These are phyloP conservation scores for Ammodytes marinus DNA, from an alignment of 2,113 vertebrate genomes.

Conservation along the genomic window DNA sequence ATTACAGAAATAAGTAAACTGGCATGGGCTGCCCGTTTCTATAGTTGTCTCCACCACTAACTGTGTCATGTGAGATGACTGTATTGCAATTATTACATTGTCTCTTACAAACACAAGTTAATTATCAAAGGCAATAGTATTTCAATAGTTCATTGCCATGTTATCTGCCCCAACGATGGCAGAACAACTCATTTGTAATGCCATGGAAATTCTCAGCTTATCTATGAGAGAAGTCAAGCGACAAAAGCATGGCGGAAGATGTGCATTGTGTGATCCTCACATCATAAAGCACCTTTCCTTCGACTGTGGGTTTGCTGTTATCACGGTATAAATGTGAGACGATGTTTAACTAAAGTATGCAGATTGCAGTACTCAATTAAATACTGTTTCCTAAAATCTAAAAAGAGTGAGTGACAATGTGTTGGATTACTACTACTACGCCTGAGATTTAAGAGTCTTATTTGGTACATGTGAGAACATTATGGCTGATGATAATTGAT, in stretches of 20 bases:
- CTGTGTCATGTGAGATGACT: background rate
- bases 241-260: background rate
- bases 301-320: background rate
- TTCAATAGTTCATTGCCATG: background rate
- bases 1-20: background rate
- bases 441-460: too few relatives aligned
- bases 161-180: background rate
- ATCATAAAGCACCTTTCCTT: background rate
- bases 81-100: background rate
- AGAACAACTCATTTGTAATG: background rate
- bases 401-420: too few relatives aligned
- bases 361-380: too few relatives aligned
- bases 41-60: background rate
- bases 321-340: background rate
- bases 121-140: background rate
- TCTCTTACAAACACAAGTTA: background rate
- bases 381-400: too few relatives aligned
- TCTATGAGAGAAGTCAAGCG: background rate
- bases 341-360: too few relatives aligned
- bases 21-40: background rate
- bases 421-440: too few relatives aligned
- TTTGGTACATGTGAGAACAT: too few relatives aligned
- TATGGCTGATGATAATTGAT: too few relatives aligned
- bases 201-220: background rate
- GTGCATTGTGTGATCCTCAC: background rate